phyloP scores from a whole-genome alignment of 1,140 invertebrate species.

The Halesus radiatus region DNA sequence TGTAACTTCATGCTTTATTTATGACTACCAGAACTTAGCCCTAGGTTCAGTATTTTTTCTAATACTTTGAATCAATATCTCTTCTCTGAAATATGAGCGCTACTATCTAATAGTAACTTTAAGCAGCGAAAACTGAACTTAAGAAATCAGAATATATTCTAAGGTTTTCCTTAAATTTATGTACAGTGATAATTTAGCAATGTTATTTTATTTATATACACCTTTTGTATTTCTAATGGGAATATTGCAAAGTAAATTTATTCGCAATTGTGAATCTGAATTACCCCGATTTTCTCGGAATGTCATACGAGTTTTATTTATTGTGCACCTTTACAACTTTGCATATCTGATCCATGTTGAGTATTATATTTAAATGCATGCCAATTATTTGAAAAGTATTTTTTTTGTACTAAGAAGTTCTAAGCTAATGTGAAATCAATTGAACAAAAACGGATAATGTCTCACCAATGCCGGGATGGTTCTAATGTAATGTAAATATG shows the following conservation, averaged over 20 bases:
- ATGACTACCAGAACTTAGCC: no score
- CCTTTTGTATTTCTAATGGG: no score
- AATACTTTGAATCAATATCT: no score
- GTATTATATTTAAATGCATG: slow-evolving; percentile 35
- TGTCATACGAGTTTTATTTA: slow-evolving; percentile 10
- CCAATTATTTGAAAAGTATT: slow-evolving; percentile 32
- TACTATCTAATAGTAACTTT: background rate
- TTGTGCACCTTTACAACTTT: slow-evolving; percentile 8
- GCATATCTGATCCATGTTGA: background rate
- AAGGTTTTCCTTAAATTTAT: background rate
- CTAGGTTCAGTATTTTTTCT: no score
- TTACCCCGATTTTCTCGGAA: background rate
- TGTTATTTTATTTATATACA: slow-evolving; percentile 18
- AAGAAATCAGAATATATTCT: background rate
- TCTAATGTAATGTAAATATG: slow-evolving; percentile 58
- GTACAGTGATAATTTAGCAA: background rate
- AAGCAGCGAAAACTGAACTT: background rate
- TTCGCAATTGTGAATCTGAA: background rate
- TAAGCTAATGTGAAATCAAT: slow-evolving; percentile 17
- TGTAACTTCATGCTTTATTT: no score
- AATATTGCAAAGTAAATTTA: background rate
- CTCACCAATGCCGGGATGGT: slow-evolving; percentile 56
- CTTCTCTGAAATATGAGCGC: no score
- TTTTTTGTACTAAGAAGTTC: slow-evolving; percentile 33
- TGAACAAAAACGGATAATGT: slow-evolving; percentile 37